Evolutionary conservation across 2,797 vertebrate genomes (phyloP).

Genomic region (Oreochromis mossambicus): DNA sequence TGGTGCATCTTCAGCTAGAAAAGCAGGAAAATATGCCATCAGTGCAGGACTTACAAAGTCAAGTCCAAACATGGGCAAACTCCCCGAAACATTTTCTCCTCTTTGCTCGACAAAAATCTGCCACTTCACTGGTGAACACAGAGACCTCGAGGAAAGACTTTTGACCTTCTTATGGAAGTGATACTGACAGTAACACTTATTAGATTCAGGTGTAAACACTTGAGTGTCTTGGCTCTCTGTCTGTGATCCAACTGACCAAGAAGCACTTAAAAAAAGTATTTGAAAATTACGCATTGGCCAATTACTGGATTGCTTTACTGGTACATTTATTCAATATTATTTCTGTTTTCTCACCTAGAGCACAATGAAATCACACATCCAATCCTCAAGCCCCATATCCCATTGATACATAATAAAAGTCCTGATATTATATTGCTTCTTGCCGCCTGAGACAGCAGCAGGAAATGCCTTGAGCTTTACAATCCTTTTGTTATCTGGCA

Average conservation of each 20-base stretch:
- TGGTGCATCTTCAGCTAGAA: not conserved
- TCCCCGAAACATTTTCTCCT: not conserved
- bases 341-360: conserved; percentile 28
- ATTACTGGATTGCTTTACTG: not conserved
- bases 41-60: not conserved
- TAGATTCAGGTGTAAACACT: not conserved
- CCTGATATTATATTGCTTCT: conserved; percentile 26
- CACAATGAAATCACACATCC: conserved; percentile 32
- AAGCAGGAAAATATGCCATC: not conserved
- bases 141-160: not conserved
- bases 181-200: not conserved
- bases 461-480: conserved; percentile 77
- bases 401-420: conserved; percentile 37
- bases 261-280: not conserved
- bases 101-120: not conserved
- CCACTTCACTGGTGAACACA: not conserved
- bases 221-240: not conserved
- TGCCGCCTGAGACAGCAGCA: conserved; percentile 64
- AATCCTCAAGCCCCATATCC: conserved; percentile 20
- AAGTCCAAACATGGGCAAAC: not conserved
- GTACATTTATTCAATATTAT: conserved; percentile 1
- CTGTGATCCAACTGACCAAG: not conserved
- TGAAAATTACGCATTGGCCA: not conserved
- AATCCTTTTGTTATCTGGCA: conserved; percentile 76
- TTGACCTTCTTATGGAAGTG: not conserved